A percentile compares a stretch with the other conserved stretches of the same genome.
Conservation (phyloP, 1,140 invertebrate genomes). For the Aphidius ervi region DNA sequence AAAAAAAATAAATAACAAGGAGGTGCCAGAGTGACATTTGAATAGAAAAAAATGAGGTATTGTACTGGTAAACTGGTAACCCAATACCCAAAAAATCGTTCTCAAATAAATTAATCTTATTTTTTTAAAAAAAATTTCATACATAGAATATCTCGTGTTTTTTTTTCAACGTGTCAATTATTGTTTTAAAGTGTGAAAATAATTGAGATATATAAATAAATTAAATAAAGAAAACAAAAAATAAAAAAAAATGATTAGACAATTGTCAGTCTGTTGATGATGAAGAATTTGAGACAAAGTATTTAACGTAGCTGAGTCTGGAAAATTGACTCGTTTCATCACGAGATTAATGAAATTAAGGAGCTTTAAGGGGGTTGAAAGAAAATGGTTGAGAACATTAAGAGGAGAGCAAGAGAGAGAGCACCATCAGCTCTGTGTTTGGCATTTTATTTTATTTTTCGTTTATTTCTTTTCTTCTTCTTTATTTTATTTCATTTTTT, state of each 20-base stretch:
- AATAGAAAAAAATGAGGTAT: constrained; percentile 47
- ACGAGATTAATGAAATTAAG: constrained; percentile 8
- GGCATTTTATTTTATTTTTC: too few species aligned
- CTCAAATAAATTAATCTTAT: constrained; percentile 40
- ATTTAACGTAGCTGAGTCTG: background rate
- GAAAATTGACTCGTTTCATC: constrained; percentile 12
- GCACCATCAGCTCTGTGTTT: too few species aligned
- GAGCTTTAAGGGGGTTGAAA: constrained; percentile 6
- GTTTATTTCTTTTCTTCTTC: too few species aligned
- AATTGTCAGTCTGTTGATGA: background rate
- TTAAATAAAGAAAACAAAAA: background rate
- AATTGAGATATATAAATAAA: background rate
- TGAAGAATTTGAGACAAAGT: too few species aligned
- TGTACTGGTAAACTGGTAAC: constrained; percentile 39
- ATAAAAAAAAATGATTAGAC: background rate
- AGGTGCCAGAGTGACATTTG: constrained; percentile 53
- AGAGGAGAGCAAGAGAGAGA: constrained; percentile 20
- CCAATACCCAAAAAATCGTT: constrained; percentile 50
- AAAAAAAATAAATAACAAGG: background rate
- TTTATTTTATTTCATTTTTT: background rate
- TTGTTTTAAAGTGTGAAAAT: background rate
- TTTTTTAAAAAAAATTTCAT: constrained; percentile 9
- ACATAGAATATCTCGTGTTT: background rate
- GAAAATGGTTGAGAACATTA: constrained; percentile 45
- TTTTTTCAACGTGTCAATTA: constrained; percentile 5